Conservation (phyloP, 1,140 invertebrate species). For the Drosophila nigromelanica region DNA sequence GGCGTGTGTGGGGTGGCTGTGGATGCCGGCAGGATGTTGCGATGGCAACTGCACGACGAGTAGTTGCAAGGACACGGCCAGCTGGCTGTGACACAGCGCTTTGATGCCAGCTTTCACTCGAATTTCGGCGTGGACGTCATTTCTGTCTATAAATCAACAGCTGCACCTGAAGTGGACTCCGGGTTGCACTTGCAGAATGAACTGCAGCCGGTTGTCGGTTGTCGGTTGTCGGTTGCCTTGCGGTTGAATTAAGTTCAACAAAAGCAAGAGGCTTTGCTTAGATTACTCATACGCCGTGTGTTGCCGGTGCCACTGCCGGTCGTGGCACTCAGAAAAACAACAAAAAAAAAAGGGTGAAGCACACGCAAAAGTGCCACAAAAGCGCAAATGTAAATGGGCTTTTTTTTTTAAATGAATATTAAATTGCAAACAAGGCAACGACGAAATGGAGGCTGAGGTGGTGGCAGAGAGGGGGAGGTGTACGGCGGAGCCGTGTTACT, state of each 20-base stretch:
- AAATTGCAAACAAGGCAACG: constrained; percentile 61
- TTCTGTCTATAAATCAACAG: constrained; percentile 71
- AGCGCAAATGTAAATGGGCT: constrained; percentile 71
- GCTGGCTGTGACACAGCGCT: background rate
- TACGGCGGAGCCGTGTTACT: background rate
- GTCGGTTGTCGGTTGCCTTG: constrained; percentile 43
- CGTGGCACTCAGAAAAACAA: background rate
- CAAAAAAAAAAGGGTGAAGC: constrained; percentile 3
- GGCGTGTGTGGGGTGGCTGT: background rate
- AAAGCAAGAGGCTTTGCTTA: constrained; percentile 62
- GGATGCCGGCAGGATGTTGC: background rate
- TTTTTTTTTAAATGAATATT: constrained; percentile 78
- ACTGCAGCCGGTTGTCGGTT: constrained; percentile 26
- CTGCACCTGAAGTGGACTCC: constrained; percentile 26
- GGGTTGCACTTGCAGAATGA: background rate
- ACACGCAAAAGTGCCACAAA: constrained; percentile 43
- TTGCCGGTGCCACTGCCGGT: background rate
- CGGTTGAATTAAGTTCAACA: constrained; percentile 77
- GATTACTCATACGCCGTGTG: constrained; percentile 74
- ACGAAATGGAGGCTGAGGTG: background rate
- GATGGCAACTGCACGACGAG: background rate
- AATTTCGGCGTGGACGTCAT: constrained; percentile 54
- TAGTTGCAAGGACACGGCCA: background rate
- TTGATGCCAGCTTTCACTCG: constrained; percentile 58
- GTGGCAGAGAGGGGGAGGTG: background rate